Percentiles rank a stretch among this genome's conserved stretches.
These are phyloP conservation scores for Bettongia penicillata DNA, from an alignment of 2,113 vertebrate species.

Conservation along the genomic window DNA sequence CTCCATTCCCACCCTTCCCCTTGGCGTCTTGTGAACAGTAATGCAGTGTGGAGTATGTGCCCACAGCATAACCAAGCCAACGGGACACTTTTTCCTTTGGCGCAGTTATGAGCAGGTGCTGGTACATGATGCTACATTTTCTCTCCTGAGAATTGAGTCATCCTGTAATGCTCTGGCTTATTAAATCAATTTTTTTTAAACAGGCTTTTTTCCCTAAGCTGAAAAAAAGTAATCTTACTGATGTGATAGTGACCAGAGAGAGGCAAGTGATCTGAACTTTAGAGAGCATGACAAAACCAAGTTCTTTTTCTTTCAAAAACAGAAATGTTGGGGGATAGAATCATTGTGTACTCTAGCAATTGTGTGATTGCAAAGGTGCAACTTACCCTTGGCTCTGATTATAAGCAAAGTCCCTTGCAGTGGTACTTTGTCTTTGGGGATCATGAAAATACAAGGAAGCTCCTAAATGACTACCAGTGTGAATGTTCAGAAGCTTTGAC, in stretches of 20 bases:
- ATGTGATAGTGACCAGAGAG: background rate
- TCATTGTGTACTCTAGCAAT: background rate
- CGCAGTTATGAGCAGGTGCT: background rate
- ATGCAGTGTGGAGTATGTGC: background rate
- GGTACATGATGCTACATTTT: background rate
- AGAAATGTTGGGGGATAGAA: background rate
- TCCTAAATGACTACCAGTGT: background rate
- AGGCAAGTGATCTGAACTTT: background rate
- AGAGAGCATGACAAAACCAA: background rate
- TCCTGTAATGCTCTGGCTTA: background rate
- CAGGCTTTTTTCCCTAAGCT: background rate
- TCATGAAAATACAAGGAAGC: background rate
- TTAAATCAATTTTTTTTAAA: background rate
- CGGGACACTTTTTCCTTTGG: background rate
- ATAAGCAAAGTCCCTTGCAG: background rate
- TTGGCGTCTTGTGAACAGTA: background rate
- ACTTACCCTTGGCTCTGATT: background rate
- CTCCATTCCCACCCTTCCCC: background rate
- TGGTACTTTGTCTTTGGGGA: background rate
- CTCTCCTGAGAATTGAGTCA: background rate
- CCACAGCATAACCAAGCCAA: background rate
- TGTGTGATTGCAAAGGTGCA: background rate
- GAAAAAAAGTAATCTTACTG: background rate
- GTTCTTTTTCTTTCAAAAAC: background rate
- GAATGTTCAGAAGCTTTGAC: background rate